phyloP scores from a whole-genome alignment of 2,888 invertebrate species.

The Dioctria linearis region DNA sequence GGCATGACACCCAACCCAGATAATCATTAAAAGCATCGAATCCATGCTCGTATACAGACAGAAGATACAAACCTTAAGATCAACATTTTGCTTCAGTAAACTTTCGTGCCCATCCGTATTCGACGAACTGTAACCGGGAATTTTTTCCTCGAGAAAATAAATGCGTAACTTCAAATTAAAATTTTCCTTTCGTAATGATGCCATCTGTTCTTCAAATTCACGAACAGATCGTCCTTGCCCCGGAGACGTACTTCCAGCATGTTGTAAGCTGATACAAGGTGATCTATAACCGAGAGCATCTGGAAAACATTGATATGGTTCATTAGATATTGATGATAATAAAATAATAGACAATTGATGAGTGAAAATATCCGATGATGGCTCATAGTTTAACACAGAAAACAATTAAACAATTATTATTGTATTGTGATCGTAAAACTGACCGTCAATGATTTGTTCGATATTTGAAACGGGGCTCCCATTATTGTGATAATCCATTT shows the following conservation, averaged over 20 bases:
- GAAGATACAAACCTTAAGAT: conserved; percentile 74
- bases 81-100: conserved; percentile 76
- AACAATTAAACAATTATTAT: neutral
- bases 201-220: conserved; percentile 90
- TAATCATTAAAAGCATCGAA: neutral
- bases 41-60: neutral
- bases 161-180: conserved; percentile 92
- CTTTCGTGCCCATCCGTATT: conserved; percentile 64
- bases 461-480: conserved; percentile 31
- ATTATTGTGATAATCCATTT: neutral
- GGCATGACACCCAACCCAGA: conserved; percentile 43
- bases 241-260: conserved; percentile 66
- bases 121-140: conserved; percentile 73
- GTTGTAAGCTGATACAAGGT: conserved; percentile 63
- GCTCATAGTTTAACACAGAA: too few relatives aligned
- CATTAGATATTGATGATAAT: neutral
- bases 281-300: conserved; percentile 66
- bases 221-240: conserved; percentile 84
- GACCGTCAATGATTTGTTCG: conserved; percentile 50
- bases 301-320: conserved; percentile 53
- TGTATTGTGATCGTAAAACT: neutral
- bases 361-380: too few relatives aligned
- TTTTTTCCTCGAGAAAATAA: conserved; percentile 87
- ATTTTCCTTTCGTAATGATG: conserved; percentile 88
- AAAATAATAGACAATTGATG: too few relatives aligned